Evolutionary conservation across 1,140 invertebrate genomes (phyloP).

Genomic region (Homalodisca vitripennis): DNA sequence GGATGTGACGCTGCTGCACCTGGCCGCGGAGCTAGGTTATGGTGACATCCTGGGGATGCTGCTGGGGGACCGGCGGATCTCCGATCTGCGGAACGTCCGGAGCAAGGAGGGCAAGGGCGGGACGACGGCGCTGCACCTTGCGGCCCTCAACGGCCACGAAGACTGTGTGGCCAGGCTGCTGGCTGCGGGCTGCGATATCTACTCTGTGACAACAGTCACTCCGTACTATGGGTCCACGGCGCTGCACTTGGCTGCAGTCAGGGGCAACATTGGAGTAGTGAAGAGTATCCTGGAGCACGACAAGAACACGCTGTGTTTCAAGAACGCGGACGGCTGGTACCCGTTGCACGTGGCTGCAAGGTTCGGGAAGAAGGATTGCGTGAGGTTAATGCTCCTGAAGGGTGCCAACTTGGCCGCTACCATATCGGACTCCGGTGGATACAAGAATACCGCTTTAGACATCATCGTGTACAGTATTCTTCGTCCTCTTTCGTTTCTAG

Average conservation of each 20-base stretch:
- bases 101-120: constrained; percentile 45
- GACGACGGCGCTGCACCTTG: constrained; percentile 66
- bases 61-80: constrained; percentile 45
- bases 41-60: constrained; percentile 48
- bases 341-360: constrained; percentile 61
- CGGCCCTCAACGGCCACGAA: constrained; percentile 62
- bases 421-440: constrained; percentile 54
- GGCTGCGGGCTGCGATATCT: constrained; percentile 53
- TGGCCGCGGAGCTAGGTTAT: constrained; percentile 48
- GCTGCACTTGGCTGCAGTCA: constrained; percentile 59
- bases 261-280: constrained; percentile 48
- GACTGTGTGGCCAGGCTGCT: constrained; percentile 62
- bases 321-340: constrained; percentile 55
- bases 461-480: constrained; percentile 53
- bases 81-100: constrained; percentile 45
- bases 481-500: constrained; percentile 52
- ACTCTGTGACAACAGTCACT: constrained; percentile 44
- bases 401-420: constrained; percentile 60
- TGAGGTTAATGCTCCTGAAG: constrained; percentile 55
- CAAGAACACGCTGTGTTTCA: constrained; percentile 46
- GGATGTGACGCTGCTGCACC: constrained; percentile 43
- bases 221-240: constrained; percentile 55
- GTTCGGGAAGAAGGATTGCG: constrained; percentile 56
- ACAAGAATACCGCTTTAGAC: constrained; percentile 49
- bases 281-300: constrained; percentile 31